Conservation (phyloP, 1,140 invertebrate species). For the Cherax destructor region DNA sequence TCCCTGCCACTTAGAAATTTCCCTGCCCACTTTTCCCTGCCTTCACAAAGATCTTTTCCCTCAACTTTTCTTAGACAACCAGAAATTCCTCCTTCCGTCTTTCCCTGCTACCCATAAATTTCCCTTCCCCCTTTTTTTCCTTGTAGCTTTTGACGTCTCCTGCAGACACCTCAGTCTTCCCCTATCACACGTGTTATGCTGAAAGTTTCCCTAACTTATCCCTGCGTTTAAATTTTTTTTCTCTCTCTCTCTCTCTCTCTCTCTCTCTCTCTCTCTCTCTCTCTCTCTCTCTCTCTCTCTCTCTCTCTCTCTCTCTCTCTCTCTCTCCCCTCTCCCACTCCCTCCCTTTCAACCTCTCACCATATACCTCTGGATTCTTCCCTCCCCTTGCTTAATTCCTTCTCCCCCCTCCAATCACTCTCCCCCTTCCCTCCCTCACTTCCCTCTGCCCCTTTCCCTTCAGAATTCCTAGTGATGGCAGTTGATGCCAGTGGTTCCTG, state of each 20-base stretch:
- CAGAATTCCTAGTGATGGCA: background rate
- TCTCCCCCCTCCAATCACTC: background rate
- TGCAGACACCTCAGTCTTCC: too few species aligned
- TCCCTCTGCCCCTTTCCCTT: background rate
- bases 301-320: slow-evolving; percentile 17
- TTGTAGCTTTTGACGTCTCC: background rate
- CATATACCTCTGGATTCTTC: background rate
- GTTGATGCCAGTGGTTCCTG: too few species aligned
- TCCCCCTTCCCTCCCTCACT: too few species aligned
- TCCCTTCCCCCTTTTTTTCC: background rate
- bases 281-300: background rate
- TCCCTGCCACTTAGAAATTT: too few species aligned
- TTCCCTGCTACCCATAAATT: too few species aligned
- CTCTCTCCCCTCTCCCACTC: background rate
- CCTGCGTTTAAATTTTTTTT: background rate
- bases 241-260: background rate
- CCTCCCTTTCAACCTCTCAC: background rate
- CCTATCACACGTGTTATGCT: too few species aligned
- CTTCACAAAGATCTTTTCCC: too few species aligned
- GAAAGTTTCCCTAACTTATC: too few species aligned
- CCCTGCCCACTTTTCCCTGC: too few species aligned
- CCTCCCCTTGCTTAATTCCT: too few species aligned
- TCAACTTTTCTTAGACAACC: too few species aligned
- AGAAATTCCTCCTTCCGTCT: too few species aligned
- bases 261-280: background rate